Conservation (phyloP, 2,888 invertebrate species). For the Onthophagus sagittarius region DNA sequence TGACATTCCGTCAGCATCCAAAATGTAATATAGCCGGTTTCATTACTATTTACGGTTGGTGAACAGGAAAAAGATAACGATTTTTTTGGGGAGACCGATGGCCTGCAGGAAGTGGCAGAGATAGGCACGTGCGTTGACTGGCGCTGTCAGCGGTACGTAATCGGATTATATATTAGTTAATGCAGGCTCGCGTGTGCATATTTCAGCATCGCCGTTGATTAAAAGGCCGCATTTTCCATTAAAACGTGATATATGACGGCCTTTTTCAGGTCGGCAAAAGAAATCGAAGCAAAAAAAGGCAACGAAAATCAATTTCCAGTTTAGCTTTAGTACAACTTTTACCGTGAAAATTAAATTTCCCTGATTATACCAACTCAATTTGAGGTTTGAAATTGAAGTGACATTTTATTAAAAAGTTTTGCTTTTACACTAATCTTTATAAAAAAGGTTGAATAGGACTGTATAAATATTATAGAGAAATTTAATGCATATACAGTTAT, state of each 20-base stretch:
- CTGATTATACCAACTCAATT: not conserved
- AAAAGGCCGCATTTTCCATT: not conserved
- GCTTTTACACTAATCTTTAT: too few relatives aligned
- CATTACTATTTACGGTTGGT: not conserved
- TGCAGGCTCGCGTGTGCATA: not conserved
- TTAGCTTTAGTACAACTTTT: not conserved
- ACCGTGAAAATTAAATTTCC: not conserved
- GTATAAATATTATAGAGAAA: too few relatives aligned
- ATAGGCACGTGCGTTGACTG: not conserved
- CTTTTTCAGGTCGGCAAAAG: not conserved
- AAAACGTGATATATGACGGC: not conserved
- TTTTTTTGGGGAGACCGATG: not conserved
- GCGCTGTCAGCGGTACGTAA: not conserved
- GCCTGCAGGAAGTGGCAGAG: not conserved
- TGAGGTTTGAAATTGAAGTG: too few relatives aligned
- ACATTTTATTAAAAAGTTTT: too few relatives aligned
- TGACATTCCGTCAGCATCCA: not conserved
- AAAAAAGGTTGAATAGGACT: too few relatives aligned
- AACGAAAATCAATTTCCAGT: not conserved
- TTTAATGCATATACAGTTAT: too few relatives aligned
- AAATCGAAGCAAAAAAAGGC: not conserved
- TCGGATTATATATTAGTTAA: not conserved
- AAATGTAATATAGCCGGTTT: not conserved
- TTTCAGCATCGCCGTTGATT: conserved; percentile 1
- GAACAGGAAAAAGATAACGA: not conserved